Evolutionary conservation across 2,113 vertebrate species (phyloP).

Genomic region (Laticauda laticaudata): DNA sequence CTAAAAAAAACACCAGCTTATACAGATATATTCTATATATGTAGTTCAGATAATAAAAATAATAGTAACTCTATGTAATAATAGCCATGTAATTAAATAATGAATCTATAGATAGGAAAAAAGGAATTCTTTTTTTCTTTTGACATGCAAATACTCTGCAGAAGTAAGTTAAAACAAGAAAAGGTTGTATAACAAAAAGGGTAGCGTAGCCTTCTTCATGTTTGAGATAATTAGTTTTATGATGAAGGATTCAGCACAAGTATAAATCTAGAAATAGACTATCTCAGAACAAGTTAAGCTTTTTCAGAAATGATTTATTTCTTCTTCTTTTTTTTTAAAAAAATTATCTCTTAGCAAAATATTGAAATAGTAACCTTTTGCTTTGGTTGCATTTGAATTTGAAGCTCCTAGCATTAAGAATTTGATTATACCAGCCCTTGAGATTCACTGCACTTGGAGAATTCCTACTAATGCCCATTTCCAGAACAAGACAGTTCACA

Average conservation of each 20-base stretch:
- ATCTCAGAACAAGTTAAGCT: not conserved
- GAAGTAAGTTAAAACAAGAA: not conserved
- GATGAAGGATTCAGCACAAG: not conserved
- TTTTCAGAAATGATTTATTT: not conserved
- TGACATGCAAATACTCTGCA: slow-evolving; percentile 21
- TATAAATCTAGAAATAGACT: not conserved
- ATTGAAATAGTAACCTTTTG: not conserved
- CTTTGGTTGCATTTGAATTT: not conserved
- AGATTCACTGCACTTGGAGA: not conserved
- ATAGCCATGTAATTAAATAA: slow-evolving; percentile 49
- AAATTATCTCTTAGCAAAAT: not conserved
- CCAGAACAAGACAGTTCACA: not conserved
- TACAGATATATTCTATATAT: not conserved
- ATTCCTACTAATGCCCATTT: not conserved
- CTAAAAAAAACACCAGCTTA: not conserved
- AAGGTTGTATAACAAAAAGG: not conserved
- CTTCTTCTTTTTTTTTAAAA: not conserved
- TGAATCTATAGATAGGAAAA: not conserved
- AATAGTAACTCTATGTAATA: slow-evolving; percentile 33
- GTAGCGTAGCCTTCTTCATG: not conserved
- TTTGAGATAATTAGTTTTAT: not conserved
- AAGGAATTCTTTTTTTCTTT: slow-evolving; percentile 13
- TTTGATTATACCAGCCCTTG: not conserved
- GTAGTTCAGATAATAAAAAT: slow-evolving; percentile 38
- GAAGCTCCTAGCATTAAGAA: not conserved